Percentiles rank a stretch among this genome's conserved stretches.
Evolutionary conservation across 2,888 invertebrate genomes (phyloP).

Genomic region (Catonia carolina): DNA sequence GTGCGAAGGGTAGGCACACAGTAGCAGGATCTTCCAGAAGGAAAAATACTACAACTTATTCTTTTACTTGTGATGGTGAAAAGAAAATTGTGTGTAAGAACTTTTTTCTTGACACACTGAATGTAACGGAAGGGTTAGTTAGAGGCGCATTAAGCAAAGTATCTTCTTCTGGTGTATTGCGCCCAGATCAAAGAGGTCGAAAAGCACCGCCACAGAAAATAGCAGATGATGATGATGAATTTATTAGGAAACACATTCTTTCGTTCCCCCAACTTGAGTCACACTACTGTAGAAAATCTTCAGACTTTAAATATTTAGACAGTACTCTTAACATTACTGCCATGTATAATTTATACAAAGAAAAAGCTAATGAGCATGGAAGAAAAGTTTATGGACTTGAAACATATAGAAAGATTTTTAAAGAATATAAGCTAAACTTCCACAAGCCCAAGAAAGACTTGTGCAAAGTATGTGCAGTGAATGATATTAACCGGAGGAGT

Average conservation of each 20-base stretch:
- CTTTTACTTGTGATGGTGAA: neutral
- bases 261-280: neutral
- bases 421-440: neutral
- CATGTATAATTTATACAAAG: neutral
- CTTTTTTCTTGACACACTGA: neutral
- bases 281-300: neutral
- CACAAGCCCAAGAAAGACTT: too few relatives aligned
- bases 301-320: neutral
- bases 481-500: too few relatives aligned
- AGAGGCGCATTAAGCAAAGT: slow-evolving; percentile 1
- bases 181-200: slow-evolving; percentile 1
- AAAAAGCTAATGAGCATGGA: neutral
- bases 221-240: neutral
- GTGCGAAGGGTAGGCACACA: neutral
- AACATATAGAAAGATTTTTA: neutral
- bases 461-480: neutral
- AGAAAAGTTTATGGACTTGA: neutral
- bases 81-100: neutral
- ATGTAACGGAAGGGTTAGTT: neutral
- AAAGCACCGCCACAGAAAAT: neutral
- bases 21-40: neutral
- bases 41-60: neutral
- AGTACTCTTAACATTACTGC: neutral
- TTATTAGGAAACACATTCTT: neutral
- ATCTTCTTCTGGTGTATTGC: neutral